phyloP scores from a whole-genome alignment of 2,888 invertebrate genomes.

The Cerastis rubricosa region DNA sequence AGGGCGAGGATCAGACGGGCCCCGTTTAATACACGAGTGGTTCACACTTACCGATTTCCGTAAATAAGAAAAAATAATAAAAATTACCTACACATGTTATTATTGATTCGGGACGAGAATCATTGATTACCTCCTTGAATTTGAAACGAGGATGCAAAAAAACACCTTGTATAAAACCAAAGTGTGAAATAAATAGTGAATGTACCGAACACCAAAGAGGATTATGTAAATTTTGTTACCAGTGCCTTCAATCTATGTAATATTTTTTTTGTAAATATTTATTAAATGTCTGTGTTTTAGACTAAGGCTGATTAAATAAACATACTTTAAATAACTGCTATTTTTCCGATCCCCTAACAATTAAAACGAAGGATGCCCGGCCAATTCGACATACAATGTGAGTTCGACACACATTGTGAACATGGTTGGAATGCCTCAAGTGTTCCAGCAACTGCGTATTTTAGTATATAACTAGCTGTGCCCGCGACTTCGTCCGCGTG shows the following conservation, averaged over 20 bases:
- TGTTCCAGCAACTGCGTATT: background rate
- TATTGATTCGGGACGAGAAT: too few species aligned
- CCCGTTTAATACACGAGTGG: too few species aligned
- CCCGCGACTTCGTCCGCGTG: too few species aligned
- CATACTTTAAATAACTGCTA: background rate
- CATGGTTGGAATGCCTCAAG: background rate
- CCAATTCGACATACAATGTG: background rate
- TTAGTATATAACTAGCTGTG: too few species aligned
- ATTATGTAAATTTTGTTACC: conserved; percentile 46
- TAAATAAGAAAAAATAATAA: too few species aligned
- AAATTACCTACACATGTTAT: too few species aligned
- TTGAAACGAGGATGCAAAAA: too few species aligned
- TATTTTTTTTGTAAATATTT: conserved; percentile 61
- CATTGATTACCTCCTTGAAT: too few species aligned
- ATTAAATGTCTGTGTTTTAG: conserved; percentile 21
- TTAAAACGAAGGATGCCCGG: background rate
- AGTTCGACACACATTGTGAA: background rate
- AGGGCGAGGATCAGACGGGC: too few species aligned
- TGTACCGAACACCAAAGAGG: conserved; percentile 60
- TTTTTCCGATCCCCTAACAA: background rate
- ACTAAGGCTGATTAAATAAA: conserved; percentile 28
- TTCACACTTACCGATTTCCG: too few species aligned
- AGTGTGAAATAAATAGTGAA: background rate
- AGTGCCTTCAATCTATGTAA: conserved; percentile 46
- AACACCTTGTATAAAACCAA: too few species aligned